Evolutionary conservation across 2,797 vertebrate species (phyloP).

Genomic region (Mus spretus): DNA sequence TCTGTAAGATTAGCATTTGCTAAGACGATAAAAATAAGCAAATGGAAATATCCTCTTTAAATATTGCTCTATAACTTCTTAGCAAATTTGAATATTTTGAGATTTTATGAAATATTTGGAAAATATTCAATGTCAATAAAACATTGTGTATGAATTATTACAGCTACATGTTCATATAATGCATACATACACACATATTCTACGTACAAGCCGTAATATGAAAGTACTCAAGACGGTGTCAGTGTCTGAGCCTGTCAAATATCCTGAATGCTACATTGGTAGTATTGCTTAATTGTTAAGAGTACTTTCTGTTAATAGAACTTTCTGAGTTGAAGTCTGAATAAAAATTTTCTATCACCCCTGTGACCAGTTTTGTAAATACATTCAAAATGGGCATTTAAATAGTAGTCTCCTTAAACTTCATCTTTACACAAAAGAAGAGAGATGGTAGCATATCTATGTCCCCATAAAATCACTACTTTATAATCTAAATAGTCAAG

Average conservation of each 20-base stretch:
- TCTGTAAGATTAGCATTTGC: background rate
- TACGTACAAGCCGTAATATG: accelerated
- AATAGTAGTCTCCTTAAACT: background rate
- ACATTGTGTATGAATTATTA: background rate
- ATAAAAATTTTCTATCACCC: background rate
- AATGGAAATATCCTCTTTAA: background rate
- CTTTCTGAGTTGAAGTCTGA: background rate
- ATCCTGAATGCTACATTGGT: background rate
- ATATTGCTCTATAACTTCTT: conserved; percentile 11
- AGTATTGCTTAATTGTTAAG: background rate
- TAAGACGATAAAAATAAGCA: background rate
- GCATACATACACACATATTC: too few species aligned
- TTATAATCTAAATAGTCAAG: background rate
- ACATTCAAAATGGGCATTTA: conserved; percentile 11
- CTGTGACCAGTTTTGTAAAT: background rate
- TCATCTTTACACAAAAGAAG: background rate
- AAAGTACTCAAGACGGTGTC: background rate
- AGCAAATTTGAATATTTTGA: background rate
- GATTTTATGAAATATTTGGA: background rate
- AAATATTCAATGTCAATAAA: background rate
- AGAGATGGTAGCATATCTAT: background rate
- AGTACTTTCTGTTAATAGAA: background rate
- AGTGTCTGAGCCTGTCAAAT: background rate
- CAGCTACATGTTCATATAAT: background rate
- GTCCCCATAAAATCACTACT: background rate